A percentile compares a stretch with the other conserved stretches of the same genome.
Conservation (phyloP, 2,888 invertebrate species). For the Quadroppia sp. region DNA sequence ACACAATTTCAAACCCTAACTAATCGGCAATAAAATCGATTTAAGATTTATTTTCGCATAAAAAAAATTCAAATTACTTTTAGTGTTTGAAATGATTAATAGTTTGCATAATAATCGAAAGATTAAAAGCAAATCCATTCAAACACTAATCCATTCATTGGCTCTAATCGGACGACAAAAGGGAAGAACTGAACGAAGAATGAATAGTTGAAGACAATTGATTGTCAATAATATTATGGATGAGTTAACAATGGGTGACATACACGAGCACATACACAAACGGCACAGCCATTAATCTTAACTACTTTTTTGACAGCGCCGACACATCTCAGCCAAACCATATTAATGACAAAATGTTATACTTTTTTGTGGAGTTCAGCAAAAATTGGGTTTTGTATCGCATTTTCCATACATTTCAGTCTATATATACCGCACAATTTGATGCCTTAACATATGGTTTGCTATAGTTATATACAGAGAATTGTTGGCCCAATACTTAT, state of each 20-base stretch:
- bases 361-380: not conserved
- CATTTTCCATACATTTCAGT: no score
- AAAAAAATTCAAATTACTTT: no score
- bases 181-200: not conserved
- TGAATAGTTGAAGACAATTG: not conserved
- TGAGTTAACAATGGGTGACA: slow-evolving; percentile 15
- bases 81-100: not conserved
- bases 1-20: no score
- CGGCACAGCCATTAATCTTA: slow-evolving; percentile 19
- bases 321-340: not conserved
- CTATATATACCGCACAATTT: no score
- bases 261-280: not conserved
- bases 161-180: no score
- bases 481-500: no score
- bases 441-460: not conserved
- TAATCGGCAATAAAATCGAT: no score
- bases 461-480: no score
- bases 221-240: slow-evolving; percentile 19
- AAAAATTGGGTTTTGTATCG: not conserved
- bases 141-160: no score
- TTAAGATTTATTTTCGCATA: no score
- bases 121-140: no score
- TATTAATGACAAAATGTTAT: not conserved
- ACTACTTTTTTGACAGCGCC: slow-evolving; percentile 11
- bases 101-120: not conserved